phyloP scores from a whole-genome alignment of 1,140 invertebrate genomes.

The Drosophila kikkawai region DNA sequence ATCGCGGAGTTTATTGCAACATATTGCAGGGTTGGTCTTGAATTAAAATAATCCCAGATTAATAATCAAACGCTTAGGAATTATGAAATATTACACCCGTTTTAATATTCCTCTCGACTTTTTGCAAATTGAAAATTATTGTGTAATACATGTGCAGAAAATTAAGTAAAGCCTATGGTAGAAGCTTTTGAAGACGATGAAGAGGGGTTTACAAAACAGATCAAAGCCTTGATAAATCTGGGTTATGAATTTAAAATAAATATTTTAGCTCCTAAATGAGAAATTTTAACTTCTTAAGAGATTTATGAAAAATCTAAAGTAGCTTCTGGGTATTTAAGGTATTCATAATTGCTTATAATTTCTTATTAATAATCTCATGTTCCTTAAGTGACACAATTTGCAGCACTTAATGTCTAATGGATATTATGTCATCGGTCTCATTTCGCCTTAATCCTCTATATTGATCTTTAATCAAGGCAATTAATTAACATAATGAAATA shows the following conservation, averaged over 20 bases:
- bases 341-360: too few species aligned
- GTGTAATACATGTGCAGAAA: neutral
- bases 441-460: slow-evolving; percentile 33
- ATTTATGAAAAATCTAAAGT: too few species aligned
- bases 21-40: slow-evolving; percentile 33
- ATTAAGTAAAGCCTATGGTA: neutral
- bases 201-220: neutral
- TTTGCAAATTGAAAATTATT: neutral
- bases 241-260: rapidly evolving
- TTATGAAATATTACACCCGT: slow-evolving; percentile 32
- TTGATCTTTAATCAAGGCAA: slow-evolving; percentile 70
- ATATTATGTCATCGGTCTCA: slow-evolving; percentile 16
- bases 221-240: neutral
- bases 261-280: neutral
- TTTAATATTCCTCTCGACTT: slow-evolving; percentile 8
- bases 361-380: neutral
- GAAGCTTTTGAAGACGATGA: neutral
- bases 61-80: slow-evolving; percentile 24
- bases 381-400: slow-evolving; percentile 1
- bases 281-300: too few species aligned
- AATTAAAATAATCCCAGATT: slow-evolving; percentile 33
- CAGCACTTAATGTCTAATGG: neutral
- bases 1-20: slow-evolving; percentile 17
- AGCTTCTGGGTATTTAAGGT: too few species aligned
- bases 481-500: slow-evolving; percentile 68